These are phyloP conservation scores for Leptopterna dolabrata DNA, from an alignment of 2,888 invertebrate species.

Conservation along the genomic window DNA sequence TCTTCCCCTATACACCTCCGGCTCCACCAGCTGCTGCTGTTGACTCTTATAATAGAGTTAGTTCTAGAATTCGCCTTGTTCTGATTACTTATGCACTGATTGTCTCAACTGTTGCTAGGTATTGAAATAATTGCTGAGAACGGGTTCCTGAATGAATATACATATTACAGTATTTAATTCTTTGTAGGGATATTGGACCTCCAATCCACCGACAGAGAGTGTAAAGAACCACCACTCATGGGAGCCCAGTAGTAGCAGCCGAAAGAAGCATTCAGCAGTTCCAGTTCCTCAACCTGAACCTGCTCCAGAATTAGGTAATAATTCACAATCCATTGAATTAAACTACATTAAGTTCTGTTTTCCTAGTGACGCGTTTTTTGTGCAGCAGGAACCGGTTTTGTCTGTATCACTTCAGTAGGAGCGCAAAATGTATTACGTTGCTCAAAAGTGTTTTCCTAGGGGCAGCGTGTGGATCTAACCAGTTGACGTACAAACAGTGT, in stretches of 20 bases:
- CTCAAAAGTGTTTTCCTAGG: no score
- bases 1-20: constrained; percentile 48
- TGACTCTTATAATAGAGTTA: constrained; percentile 38
- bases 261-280: not conserved
- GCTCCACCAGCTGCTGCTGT: constrained; percentile 17
- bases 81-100: not conserved
- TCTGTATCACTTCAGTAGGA: no score
- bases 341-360: no score
- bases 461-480: no score
- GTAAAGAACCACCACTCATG: constrained; percentile 18
- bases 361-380: no score
- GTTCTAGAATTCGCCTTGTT: not conserved
- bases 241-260: constrained; percentile 5
- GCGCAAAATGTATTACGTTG: no score
- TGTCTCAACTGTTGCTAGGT: not conserved
- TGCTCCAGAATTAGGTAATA: constrained; percentile 20
- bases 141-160: no score
- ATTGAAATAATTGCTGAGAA: no score
- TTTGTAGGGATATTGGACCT: constrained; percentile 41
- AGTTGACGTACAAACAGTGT: no score
- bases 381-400: no score
- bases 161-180: not conserved
- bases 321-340: no score
- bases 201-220: not conserved
- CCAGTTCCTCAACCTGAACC: not conserved